Evolutionary conservation across 2,797 vertebrate species (phyloP).

Genomic region (Aotus griseimembra): DNA sequence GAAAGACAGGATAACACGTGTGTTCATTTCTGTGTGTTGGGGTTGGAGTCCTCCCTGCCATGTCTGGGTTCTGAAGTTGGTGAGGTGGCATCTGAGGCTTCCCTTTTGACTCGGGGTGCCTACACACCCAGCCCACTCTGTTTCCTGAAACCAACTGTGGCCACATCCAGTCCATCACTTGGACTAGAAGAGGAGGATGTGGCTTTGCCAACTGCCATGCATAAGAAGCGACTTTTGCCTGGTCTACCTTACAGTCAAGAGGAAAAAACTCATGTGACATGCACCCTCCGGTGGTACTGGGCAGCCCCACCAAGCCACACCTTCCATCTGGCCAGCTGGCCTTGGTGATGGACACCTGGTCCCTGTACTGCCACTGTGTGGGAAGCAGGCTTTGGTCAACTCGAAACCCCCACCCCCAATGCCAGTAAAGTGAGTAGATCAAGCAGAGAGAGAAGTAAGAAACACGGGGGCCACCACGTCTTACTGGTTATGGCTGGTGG

Average conservation of each 20-base stretch:
- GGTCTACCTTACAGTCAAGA: background rate
- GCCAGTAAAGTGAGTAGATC: background rate
- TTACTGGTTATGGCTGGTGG: background rate
- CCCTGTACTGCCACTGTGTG: background rate
- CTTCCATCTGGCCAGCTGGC: background rate
- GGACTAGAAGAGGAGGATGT: background rate
- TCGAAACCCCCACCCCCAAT: background rate
- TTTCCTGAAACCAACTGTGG: background rate
- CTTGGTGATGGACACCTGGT: background rate
- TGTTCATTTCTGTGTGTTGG: background rate
- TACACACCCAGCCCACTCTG: background rate
- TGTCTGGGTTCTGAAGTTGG: background rate
- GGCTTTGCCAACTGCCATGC: background rate
- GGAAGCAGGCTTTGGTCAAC: background rate
- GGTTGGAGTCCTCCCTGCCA: background rate
- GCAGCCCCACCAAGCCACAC: background rate
- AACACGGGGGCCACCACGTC: background rate
- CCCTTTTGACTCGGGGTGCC: background rate
- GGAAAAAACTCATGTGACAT: background rate
- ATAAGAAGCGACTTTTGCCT: background rate
- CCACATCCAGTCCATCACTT: background rate
- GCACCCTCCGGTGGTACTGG: rapidly evolving
- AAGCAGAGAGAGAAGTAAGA: background rate
- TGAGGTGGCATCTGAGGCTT: background rate
- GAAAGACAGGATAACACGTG: background rate